phyloP scores from a whole-genome alignment of 2,113 vertebrate genomes.

The Oceanites oceanicus region DNA sequence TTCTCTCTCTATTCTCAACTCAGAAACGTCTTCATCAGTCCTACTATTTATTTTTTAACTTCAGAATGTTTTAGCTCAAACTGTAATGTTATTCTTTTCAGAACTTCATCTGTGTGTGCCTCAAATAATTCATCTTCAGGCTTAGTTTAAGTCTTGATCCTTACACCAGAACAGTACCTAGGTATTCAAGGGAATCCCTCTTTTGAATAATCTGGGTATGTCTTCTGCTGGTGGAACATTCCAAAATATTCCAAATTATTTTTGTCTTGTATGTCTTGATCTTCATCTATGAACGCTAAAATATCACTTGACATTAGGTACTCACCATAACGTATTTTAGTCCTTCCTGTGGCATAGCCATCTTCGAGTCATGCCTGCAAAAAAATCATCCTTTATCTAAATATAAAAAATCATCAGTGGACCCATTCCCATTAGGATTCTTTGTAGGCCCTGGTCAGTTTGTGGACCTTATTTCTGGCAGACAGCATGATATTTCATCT shows the following conservation, averaged over 20 bases:
- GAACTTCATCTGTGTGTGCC: fast-evolving
- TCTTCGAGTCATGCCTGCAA: background rate
- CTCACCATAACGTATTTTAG: background rate
- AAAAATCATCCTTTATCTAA: background rate
- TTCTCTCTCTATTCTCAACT: background rate
- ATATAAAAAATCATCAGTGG: background rate
- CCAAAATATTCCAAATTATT: background rate
- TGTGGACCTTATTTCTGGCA: background rate
- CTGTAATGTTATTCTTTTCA: background rate
- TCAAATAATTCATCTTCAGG: background rate
- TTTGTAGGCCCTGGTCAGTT: background rate
- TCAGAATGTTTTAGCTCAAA: background rate
- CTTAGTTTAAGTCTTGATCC: background rate
- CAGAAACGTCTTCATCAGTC: background rate
- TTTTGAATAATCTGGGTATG: background rate
- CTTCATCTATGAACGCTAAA: background rate
- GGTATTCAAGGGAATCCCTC: background rate
- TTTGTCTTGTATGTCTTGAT: background rate
- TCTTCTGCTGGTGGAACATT: background rate
- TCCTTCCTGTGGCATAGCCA: background rate
- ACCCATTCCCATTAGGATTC: background rate
- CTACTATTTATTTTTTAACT: background rate
- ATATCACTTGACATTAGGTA: background rate
- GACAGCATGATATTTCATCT: background rate
- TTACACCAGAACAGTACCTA: background rate